Conservation (phyloP, 1,140 invertebrate genomes). For the Cephus cinctus region DNA sequence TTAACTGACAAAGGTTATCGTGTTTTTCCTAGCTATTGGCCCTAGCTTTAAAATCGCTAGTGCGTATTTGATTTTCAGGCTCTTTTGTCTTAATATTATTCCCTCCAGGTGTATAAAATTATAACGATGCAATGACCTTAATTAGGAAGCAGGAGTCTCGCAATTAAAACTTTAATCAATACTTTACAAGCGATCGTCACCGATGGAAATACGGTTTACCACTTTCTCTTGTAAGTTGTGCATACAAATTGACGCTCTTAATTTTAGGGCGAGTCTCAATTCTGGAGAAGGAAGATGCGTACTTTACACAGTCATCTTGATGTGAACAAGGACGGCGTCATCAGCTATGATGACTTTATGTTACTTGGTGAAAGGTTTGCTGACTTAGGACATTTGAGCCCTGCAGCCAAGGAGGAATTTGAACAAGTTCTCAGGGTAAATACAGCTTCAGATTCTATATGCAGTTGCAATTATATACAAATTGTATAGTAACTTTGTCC, state of each 20-base stretch:
- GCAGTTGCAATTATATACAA: no score
- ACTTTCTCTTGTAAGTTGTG: neutral
- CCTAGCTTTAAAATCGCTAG: no score
- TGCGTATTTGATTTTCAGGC: no score
- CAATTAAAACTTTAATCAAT: neutral
- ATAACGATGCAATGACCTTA: neutral
- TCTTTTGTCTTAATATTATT: no score
- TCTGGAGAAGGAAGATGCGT: constrained; percentile 88
- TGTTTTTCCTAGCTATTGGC: no score
- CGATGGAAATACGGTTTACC: neutral
- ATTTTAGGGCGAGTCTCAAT: constrained; percentile 74
- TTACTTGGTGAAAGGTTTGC: constrained; percentile 71
- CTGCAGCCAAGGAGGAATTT: constrained; percentile 65
- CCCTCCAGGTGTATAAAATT: neutral
- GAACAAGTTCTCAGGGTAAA: constrained; percentile 64
- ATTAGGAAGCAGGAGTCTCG: neutral
- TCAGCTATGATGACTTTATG: constrained; percentile 78
- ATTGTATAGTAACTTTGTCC: neutral
- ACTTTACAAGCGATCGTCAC: constrained; percentile 1
- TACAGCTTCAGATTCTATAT: no score
- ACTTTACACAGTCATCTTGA: constrained; percentile 78
- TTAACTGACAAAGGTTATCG: no score
- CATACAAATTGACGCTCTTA: constrained; percentile 9
- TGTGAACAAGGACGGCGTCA: constrained; percentile 81
- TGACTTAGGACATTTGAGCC: constrained; percentile 68